Conservation (phyloP, 2,797 vertebrate genomes). For the Gambelia wislizenii region DNA sequence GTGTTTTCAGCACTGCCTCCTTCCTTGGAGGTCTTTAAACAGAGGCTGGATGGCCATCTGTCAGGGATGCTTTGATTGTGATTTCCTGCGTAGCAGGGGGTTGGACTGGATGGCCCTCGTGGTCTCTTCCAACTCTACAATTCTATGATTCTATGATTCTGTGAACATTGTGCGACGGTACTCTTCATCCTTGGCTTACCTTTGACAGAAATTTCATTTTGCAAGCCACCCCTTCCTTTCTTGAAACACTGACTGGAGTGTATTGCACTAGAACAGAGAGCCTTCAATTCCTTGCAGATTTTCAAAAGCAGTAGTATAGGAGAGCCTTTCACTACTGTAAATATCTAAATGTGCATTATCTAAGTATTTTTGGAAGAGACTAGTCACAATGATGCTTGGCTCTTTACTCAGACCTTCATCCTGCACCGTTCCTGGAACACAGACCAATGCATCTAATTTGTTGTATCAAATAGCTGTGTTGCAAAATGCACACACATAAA, state of each 20-base stretch:
- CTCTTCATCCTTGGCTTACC: slow-evolving; percentile 1
- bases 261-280: background rate
- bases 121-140: no score
- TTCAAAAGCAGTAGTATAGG: background rate
- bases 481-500: background rate
- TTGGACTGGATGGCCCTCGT: no score
- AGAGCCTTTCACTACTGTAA: background rate
- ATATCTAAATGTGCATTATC: background rate
- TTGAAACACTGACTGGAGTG: background rate
- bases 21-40: no score
- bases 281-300: background rate
- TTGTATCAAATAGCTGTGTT: background rate
- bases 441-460: background rate
- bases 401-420: background rate
- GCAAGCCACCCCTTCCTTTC: slow-evolving; percentile 16
- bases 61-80: no score
- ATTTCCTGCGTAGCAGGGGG: no score
- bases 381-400: background rate
- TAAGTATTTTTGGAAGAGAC: background rate
- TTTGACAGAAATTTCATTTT: background rate
- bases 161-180: background rate
- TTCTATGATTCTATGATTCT: no score
- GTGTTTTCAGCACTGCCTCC: slow-evolving; percentile 36
- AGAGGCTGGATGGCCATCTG: no score
- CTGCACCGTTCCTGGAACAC: background rate